Evolutionary conservation across 1,140 invertebrate species (phyloP).

Genomic region (Ruditapes philippinarum): DNA sequence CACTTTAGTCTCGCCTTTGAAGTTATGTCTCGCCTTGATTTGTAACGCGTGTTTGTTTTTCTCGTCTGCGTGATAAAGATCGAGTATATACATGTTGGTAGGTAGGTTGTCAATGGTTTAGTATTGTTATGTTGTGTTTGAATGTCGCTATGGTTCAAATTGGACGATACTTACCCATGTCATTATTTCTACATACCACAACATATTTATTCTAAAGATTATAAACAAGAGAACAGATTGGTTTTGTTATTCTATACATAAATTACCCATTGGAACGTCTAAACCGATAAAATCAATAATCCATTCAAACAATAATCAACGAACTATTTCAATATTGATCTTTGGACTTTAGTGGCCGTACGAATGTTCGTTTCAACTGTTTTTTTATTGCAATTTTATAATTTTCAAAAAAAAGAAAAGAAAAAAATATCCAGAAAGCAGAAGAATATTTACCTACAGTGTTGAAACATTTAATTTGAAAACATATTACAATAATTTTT

Average conservation of each 20-base stretch:
- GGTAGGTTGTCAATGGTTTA: too few species aligned
- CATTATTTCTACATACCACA: neutral
- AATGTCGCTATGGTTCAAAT: neutral
- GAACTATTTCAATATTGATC: neutral
- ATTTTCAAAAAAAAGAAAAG: too few species aligned
- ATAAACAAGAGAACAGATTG: neutral
- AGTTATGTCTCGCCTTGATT: neutral
- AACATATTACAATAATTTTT: too few species aligned
- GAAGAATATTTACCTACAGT: too few species aligned
- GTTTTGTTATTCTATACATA: neutral
- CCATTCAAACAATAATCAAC: neutral
- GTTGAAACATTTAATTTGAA: too few species aligned
- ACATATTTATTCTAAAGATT: neutral
- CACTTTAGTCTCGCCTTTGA: too few species aligned
- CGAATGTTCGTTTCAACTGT: neutral
- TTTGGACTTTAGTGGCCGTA: neutral
- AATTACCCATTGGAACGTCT: neutral
- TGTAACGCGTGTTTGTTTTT: too few species aligned
- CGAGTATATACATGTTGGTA: too few species aligned
- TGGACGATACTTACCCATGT: neutral
- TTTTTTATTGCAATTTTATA: too few species aligned
- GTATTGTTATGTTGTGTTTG: neutral
- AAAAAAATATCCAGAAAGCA: too few species aligned
- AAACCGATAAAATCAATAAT: slow-evolving; percentile 9
- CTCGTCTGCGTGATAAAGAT: too few species aligned